phyloP scores from a whole-genome alignment of 2,797 vertebrate species.

The Acrossocheilus wenchowensis region DNA sequence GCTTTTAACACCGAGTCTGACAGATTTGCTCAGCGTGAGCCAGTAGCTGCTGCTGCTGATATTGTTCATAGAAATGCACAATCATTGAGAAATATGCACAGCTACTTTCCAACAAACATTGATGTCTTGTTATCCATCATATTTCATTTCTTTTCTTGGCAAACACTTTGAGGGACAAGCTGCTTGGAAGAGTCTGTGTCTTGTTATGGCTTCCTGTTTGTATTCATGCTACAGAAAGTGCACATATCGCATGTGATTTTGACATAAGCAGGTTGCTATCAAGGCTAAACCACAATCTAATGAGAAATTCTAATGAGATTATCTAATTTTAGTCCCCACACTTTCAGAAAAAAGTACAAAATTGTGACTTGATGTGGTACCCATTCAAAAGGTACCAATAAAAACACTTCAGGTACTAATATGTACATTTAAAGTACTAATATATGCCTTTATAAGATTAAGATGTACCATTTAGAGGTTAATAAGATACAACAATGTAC shows the following conservation, averaged over 20 bases:
- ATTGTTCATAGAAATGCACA: slow-evolving; percentile 15
- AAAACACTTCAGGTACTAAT: not conserved
- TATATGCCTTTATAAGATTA: no score
- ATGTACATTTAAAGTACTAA: not conserved
- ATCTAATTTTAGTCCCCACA: not conserved
- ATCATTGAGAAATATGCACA: slow-evolving; percentile 32
- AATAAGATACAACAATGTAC: not conserved
- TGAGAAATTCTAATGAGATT: not conserved
- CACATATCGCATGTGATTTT: not conserved
- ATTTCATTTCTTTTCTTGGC: slow-evolving; percentile 9
- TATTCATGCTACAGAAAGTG: not conserved
- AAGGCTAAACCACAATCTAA: not conserved
- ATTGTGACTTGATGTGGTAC: not conserved
- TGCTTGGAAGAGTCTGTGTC: not conserved
- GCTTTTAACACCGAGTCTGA: slow-evolving; percentile 25
- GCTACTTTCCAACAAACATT: slow-evolving; percentile 36
- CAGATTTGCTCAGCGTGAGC: slow-evolving; percentile 33
- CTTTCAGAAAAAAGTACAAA: not conserved
- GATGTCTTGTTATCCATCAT: slow-evolving; percentile 34
- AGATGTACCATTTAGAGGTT: not conserved
- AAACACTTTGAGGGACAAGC: slow-evolving; percentile 19
- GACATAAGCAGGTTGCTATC: not conserved
- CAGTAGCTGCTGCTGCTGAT: slow-evolving; percentile 40
- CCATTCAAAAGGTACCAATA: not conserved
- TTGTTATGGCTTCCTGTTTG: not conserved